Evolutionary conservation across 2,888 invertebrate genomes (phyloP), one percentile per base, ranked within the genome.

Genomic region (Andrena praecox): DNA sequence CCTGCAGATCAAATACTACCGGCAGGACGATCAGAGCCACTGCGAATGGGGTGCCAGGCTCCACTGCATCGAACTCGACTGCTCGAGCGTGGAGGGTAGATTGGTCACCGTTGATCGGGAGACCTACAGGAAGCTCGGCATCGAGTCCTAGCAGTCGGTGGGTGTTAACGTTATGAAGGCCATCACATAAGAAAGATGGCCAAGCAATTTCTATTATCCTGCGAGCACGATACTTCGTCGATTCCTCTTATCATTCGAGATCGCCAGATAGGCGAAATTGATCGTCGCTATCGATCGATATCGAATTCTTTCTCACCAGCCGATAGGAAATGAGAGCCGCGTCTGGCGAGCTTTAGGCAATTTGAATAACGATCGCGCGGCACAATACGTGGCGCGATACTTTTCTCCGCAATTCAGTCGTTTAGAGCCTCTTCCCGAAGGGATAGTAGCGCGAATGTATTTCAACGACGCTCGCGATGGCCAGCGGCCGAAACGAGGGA

Each of bases 1-100:
- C 77, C 91, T 95, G 71, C 95, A 95, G 90, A 94, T 95, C 82
- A 95, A 95, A 90, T 95, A 95, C 85, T 95, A 95, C 91, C 94
- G 94, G 76, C 90, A 92, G 54, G 94, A 94, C 56, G 95, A 95
- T 84, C 94, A 94, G 50, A 94, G 94, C 60, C 95, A 95, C 90
- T 94, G 95, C 82, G 95, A 95, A 71, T 95, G 95, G 95, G 95
- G 95, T 27, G 94, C 94, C 33, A 92, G 94, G 20, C 91, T 95
- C 1, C 94, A 95, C 87, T 95, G 95, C 89, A 94, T 95, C 86
- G 95, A 95, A 82, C 94, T 95, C 73, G 95, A 95, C 83, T 95
- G 95, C 86, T 93, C 91, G 82, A 93, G 93, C 68, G 93, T 94
- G 63, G 94, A 94, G 84, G 94, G 95, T 64, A 94, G 94, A 79